Base-by-base conservation (phyloP, 2,888 invertebrate species). In the Eupithecia pulchellata region DNA sequence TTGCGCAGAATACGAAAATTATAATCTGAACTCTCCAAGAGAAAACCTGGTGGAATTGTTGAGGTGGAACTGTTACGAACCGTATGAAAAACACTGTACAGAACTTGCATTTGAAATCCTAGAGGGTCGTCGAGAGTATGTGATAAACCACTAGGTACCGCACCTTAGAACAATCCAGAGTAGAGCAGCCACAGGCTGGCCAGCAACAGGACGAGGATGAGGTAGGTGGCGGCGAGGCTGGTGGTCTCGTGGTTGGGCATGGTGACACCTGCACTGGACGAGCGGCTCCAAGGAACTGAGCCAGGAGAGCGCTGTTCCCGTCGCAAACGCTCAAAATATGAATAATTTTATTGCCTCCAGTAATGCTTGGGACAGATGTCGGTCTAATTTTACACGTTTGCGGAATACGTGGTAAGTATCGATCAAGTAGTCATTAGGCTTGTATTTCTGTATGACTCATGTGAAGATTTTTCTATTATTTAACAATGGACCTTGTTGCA, bases 111-210 rank as follows among this genome's bases (percentile, higher is more conserved):
- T 42, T 20, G 13, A 52, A 4, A 52, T 29, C 27, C 17, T 17
- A 17, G 14, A 29, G 57, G 25, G 25, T 29, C 8, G 6, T 57
- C 5, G 8, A 27, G 29, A 29, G 14, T 60, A 17, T 2, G 2
- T 30, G 58, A 29, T 57, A n/a, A 17, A 20, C 11, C 60, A 34
- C 34, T 30, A 42, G 42, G 0, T 47, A 34, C 34, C 14, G 87
- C 90, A 92, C 93, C 92, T 93, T 91, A 94, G 85, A 93, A 94
- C 85, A 96, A 81, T 73, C 96, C 96, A 29, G 96, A 95, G 88
- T 97, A 97, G 74, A 97, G 94, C 55, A 96, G 89, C 95, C 96
- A 97, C 66, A 97, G 93, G 69, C 96, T 95, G 81, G 96, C 94
- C 68, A 97, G 91, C 55, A 97, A 92, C 58, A 96, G 90, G 80